Base-by-base conservation (phyloP, 2,113 vertebrate species). In the Hymenochirus boettgeri region DNA sequence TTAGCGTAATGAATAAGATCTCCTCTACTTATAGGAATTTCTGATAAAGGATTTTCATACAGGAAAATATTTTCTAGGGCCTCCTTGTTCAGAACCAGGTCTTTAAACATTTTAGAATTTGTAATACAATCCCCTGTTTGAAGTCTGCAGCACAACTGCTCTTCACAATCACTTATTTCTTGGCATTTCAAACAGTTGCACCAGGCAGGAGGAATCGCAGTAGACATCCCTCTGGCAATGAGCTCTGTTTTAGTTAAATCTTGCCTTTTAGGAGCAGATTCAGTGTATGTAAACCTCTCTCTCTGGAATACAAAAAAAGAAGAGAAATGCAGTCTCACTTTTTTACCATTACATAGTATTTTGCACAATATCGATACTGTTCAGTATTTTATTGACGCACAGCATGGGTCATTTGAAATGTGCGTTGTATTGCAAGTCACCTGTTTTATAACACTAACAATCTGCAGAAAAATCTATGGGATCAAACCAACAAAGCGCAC, bases 131-230 rank as follows among this genome's bases (percentile, higher is more conserved):
- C 37, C 1, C 87, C 83, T 0, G 26, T 23, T 19, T 61, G 27
- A 0, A 2, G 61, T 39, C 87, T 72, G 69, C 92, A 93, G 79
- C 91, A 90, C 48, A 93, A 80, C 79, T 90, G 85, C 70, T 92
- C 83, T 1, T 79, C 71, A 1, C 50, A 65, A 11, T 55, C 24
- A 1, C 21, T 5, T 1, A 70, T 56, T 39, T 78, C 8, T 1
- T 8, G 27, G 72, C 86, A 89, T 25, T 54, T 52, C 1, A 70
- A 81, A 5, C 87, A 92, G 24, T 45, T 60, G 65, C 90, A 95
- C 85, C 90, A 91, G 29, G 48, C 4, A 0, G 75, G 86, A 33
- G 63, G 55, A 3, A 19, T 3, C 1, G 4, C n/a, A 11, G 33
- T 7, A 8, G 33, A 35, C 3, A 2, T 35, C 33, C 10, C 33